Base-by-base conservation (phyloP, 2,113 vertebrate genomes). In the Phalacrocorax pelagicus region DNA sequence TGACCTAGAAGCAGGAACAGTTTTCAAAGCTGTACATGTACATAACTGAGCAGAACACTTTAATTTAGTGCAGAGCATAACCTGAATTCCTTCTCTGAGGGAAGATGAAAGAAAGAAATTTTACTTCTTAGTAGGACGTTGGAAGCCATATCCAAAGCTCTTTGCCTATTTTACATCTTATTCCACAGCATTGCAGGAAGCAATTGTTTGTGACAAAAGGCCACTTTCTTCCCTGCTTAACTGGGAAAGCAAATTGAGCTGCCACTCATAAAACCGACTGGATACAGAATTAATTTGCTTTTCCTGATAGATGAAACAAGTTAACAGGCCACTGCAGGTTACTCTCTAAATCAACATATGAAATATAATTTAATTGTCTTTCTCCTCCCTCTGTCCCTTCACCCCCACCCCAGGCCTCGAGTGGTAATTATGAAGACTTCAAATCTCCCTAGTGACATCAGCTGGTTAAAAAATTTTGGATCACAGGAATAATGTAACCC, bases 1-100 rank as follows among this genome's bases (percentile, higher is more conserved):
- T 98, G 98, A 98, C 98, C 98, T 97, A 98, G 96, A 98, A 98
- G 97, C 88, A 94, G 97, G 92, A 94, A 88, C 65, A 95, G 77
- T 96, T 98, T 97, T 97, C 96, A 95, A 97, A 97, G 92, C 93
- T 94, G 89, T 85, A 87, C 89, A 82, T 94, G 86, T 93, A 91
- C 89, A 95, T 77, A 91, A 88, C 80, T 74, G 91, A 97, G 95
- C 95, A 96, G 79, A 94, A 92, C 91, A 90, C 90, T 95, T 96
- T 90, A 84, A 97, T 94, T 95, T 95, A 93, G 95, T 96, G 83
- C 94, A 90, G 58, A 86, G 81, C 88, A 87, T 97, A 98, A 97
- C 96, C 97, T 96, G 91, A 91, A 97, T 96, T 94, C 92, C 97
- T 97, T 93, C 93, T 91, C 83, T 26, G 71, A 97, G 79, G 69